phyloP scores from a whole-genome alignment of 2,888 invertebrate species.

The Phragmatobia fuliginosa region DNA sequence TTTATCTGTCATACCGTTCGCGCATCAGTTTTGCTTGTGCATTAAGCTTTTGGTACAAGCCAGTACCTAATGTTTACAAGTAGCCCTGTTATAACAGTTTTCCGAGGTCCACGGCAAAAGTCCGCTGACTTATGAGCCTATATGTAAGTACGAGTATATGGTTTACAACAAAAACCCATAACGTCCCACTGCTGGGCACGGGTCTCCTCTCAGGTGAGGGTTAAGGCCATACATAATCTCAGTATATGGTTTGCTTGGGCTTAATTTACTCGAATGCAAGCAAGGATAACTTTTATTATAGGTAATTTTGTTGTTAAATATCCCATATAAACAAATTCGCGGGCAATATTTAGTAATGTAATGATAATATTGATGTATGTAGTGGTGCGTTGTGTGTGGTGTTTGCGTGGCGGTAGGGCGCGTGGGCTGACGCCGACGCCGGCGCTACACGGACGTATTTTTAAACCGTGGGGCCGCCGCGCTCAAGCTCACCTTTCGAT shows the following conservation, averaged over 20 bases:
- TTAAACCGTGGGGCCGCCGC: conserved; percentile 80
- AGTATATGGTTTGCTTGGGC: not conserved
- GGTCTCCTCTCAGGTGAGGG: too few relatives aligned
- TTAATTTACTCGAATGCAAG: not conserved
- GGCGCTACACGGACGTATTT: conserved; percentile 72
- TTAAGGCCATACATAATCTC: too few relatives aligned
- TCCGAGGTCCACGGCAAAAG: too few relatives aligned
- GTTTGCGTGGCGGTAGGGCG: conserved; percentile 59
- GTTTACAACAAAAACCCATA: too few relatives aligned
- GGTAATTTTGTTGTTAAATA: not conserved
- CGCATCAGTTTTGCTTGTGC: too few relatives aligned
- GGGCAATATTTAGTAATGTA: conserved; percentile 6
- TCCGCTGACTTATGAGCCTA: too few relatives aligned
- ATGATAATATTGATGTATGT: conserved; percentile 28
- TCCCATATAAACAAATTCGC: not conserved
- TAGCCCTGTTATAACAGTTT: too few relatives aligned
- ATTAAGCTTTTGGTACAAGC: too few relatives aligned
- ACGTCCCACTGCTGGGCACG: too few relatives aligned
- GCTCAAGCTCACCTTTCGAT: conserved; percentile 84
- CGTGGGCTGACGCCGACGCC: conserved; percentile 61
- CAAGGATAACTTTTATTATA: not conserved
- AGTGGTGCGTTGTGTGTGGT: conserved; percentile 23
- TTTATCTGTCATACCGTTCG: too few relatives aligned
- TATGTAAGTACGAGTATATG: too few relatives aligned
- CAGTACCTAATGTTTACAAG: too few relatives aligned